Conservation (phyloP, 2,888 invertebrate species). For the Microplitis manilae region DNA sequence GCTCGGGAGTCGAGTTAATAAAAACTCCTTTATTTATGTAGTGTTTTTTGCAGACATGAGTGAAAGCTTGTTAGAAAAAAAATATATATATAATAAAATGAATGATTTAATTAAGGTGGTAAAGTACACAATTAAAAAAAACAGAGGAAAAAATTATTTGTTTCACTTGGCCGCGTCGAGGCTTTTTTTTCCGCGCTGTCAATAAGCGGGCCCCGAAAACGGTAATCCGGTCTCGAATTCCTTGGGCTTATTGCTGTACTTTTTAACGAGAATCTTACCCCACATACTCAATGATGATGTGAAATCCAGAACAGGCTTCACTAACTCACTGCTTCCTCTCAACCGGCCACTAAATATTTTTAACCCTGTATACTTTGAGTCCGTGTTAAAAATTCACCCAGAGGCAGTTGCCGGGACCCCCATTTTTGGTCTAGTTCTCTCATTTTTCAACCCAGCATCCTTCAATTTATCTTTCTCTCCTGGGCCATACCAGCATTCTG, state of each 20-base stretch:
- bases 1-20: conserved; percentile 4
- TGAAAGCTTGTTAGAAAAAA: conserved; percentile 35
- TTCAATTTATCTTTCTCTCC: conserved; percentile 19
- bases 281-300: not conserved
- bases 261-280: conserved; percentile 25
- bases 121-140: not conserved
- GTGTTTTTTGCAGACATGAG: conserved; percentile 35
- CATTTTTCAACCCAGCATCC: not conserved
- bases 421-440: conserved; percentile 27
- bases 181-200: conserved; percentile 12
- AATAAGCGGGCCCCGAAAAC: conserved; percentile 17
- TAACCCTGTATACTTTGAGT: not conserved
- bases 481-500: conserved; percentile 40
- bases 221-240: conserved; percentile 24
- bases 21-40: conserved; percentile 37
- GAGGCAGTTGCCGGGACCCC: not conserved
- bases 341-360: conserved; percentile 11
- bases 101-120: conserved; percentile 8
- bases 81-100: conserved; percentile 32
- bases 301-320: conserved; percentile 11
- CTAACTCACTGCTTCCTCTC: conserved; percentile 25
- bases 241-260: conserved; percentile 25
- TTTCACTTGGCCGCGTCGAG: not conserved
- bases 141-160: not conserved
- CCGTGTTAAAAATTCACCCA: conserved; percentile 2